Percentiles rank a stretch among this genome's conserved stretches.
phyloP scores from a whole-genome alignment of 2,888 invertebrate species.

The Aelia acuminata region DNA sequence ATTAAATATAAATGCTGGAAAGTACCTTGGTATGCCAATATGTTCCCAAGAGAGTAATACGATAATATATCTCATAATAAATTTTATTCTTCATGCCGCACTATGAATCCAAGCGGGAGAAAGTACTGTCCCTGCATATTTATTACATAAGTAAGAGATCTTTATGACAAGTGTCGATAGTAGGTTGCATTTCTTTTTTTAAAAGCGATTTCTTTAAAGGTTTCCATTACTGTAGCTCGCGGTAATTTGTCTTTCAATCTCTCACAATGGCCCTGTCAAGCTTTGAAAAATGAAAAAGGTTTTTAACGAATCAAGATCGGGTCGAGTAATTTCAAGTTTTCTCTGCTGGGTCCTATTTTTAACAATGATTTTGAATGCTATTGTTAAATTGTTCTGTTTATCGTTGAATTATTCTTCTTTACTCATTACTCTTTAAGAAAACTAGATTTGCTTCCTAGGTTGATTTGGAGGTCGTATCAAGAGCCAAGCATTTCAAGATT shows the following conservation, averaged over 20 bases:
- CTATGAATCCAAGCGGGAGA: background rate
- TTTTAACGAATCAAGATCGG: background rate
- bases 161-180: background rate
- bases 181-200: background rate
- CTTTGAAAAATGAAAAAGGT: conserved; percentile 8
- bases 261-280: conserved; percentile 7
- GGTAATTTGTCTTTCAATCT: background rate
- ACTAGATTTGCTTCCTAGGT: too few relatives aligned
- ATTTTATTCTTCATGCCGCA: too few relatives aligned
- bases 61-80: too few relatives aligned
- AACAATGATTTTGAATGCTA: background rate
- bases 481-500: too few relatives aligned
- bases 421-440: too few relatives aligned
- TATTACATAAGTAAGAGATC: background rate
- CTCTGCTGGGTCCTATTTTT: background rate
- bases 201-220: background rate
- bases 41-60: too few relatives aligned
- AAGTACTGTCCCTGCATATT: background rate
- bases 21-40: too few relatives aligned
- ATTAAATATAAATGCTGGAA: too few relatives aligned
- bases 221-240: background rate
- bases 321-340: background rate
- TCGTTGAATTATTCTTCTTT: too few relatives aligned
- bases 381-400: background rate
- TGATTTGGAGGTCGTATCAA: background rate